These are phyloP conservation scores for Malacoraja senta DNA, from an alignment of 2,797 vertebrate genomes.

Conservation along the genomic window DNA sequence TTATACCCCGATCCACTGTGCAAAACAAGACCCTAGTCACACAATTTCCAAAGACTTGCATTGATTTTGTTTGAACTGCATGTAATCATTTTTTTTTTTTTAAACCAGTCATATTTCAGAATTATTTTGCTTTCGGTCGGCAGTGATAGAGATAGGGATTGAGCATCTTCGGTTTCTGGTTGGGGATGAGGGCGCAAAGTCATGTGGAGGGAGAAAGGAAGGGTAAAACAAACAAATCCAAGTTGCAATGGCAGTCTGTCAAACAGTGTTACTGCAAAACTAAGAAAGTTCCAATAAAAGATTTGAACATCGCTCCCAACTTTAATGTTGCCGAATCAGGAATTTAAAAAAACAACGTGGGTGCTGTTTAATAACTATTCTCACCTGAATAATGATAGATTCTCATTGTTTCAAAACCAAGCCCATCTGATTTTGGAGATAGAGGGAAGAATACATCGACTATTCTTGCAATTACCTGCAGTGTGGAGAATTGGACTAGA, in stretches of 20 bases:
- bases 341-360: neutral
- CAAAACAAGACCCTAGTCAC: conserved; percentile 26
- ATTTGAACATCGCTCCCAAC: neutral
- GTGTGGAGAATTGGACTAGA: neutral
- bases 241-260: neutral
- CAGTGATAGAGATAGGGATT: neutral
- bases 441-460: neutral
- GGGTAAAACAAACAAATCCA: neutral
- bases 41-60: conserved; percentile 8
- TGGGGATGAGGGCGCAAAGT: neutral
- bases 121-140: conserved; percentile 1
- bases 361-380: neutral
- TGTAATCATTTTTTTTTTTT: neutral
- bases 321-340: neutral
- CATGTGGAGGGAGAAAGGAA: neutral
- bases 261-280: neutral
- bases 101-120: neutral
- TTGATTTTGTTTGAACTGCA: neutral
- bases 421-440: neutral
- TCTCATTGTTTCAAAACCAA: neutral
- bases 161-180: neutral
- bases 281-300: neutral
- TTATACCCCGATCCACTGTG: neutral
- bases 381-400: neutral
- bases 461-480: neutral